Conservation (phyloP, 2,797 vertebrate genomes). For the Syngnathus acus region DNA sequence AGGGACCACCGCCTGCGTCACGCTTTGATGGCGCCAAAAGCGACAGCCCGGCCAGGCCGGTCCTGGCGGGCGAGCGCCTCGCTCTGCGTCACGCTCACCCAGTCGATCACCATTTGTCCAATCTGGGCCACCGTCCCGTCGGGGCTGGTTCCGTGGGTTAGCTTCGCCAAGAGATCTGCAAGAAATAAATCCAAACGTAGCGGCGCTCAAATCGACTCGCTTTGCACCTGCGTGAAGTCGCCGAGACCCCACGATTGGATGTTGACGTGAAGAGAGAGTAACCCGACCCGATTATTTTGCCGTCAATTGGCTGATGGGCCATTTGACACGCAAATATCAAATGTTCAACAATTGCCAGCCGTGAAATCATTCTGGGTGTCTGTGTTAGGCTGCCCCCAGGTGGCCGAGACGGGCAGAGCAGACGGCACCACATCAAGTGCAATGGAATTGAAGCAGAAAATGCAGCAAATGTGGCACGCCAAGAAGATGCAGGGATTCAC, state of each 20-base stretch:
- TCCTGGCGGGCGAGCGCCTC: too few relatives aligned
- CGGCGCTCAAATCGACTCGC: not conserved
- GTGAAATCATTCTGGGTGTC: too few relatives aligned
- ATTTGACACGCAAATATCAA: too few relatives aligned
- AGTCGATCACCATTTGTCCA: conserved; percentile 88
- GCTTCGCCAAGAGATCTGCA: conserved; percentile 78
- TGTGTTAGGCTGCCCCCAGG: not conserved
- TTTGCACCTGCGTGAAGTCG: not conserved
- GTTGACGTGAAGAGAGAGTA: too few relatives aligned
- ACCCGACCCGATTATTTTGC: too few relatives aligned
- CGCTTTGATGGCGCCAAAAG: not conserved
- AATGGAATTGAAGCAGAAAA: not conserved
- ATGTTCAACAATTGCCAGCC: too few relatives aligned
- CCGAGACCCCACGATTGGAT: not conserved
- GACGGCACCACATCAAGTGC: too few relatives aligned
- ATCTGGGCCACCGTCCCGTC: conserved; percentile 89
- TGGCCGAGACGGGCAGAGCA: too few relatives aligned
- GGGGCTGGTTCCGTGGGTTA: conserved; percentile 80
- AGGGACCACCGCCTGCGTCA: not conserved
- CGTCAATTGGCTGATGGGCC: too few relatives aligned
- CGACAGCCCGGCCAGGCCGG: too few relatives aligned
- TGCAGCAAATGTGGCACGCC: too few relatives aligned
- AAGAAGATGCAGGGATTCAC: too few relatives aligned
- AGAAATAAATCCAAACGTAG: not conserved
- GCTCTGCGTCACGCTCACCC: conserved; percentile 70